Evolutionary conservation across 2,113 vertebrate genomes (phyloP).

Genomic region (Pteropus alecto): DNA sequence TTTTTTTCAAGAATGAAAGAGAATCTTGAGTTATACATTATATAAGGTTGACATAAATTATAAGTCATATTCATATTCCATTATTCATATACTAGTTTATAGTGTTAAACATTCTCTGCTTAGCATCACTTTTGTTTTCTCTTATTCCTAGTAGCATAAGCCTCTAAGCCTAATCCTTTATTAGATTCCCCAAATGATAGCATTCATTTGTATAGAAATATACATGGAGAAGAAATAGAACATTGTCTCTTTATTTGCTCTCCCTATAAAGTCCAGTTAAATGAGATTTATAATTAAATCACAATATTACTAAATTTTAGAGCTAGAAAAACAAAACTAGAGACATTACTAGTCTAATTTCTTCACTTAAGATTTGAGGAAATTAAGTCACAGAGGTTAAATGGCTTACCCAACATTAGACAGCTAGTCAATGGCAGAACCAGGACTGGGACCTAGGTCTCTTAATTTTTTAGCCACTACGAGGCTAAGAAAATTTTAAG

Average conservation of each 20-base stretch:
- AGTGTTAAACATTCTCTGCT: neutral
- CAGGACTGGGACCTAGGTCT: neutral
- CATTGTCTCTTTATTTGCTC: neutral
- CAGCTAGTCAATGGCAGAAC: neutral
- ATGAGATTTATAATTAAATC: conserved; percentile 31
- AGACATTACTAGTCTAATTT: neutral
- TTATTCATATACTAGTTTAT: neutral
- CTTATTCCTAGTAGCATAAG: neutral
- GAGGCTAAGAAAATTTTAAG: neutral
- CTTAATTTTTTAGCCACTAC: neutral
- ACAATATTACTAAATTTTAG: neutral
- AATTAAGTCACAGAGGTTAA: neutral
- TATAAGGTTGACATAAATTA: neutral
- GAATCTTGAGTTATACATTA: neutral
- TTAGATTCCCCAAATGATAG: neutral
- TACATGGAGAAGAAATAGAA: neutral
- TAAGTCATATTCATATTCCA: neutral
- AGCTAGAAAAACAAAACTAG: neutral
- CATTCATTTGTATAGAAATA: neutral
- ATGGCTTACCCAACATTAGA: neutral
- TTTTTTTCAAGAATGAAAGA: neutral
- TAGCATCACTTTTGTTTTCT: neutral
- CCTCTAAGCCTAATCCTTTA: neutral
- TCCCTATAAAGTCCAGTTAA: neutral
- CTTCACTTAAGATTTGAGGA: conserved; percentile 4